Base-by-base conservation (phyloP, 2,797 vertebrate species). In the Anabas testudineus region DNA sequence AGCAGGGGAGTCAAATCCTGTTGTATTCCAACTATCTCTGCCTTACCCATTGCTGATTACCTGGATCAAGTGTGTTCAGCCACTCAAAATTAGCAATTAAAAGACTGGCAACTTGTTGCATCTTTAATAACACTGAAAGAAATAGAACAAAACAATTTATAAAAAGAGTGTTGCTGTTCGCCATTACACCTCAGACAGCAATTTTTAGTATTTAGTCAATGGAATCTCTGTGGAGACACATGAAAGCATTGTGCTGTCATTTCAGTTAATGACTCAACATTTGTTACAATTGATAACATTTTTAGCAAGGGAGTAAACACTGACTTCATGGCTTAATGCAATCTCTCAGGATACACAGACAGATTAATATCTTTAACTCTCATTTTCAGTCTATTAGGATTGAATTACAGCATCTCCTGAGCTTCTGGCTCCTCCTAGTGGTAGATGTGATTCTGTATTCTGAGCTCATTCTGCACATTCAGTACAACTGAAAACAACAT, bases 371-470 rank as follows among this genome's bases (percentile, higher is more conserved):
- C 71, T 86, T 71, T 32, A 77, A 16, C 43, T 18, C n/a, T 65
- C 68, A 76, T 84, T 54, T 86, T 55, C 28, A 74, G 45, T 26
- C 60, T 41, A 81, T 81, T 74, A 79, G 41, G 22, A 61, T 32
- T 24, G 18, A 61, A 53, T 78, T 47, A 36, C 14, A 67, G 26
- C 19, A 73, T 84, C 32, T 66, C 19, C 61, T 55, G 49, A 67
- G 46, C 61, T 80, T 71, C 63, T 77, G 43, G 57, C 82, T 84
- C 88, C 91, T 77, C 54, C 90, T 88, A 59, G 78, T 91, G 91
- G 87, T 58, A 47, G 32, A 84, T 71, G 0, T 2, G 13, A 54
- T 34, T 55, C 5, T 43, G 15, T 32, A n/a, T n/a, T n/a, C n/a
- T n/a, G 8, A 32, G 32, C 8, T 32, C 30, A 32, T 32, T n/a